Evolutionary conservation across 1,140 invertebrate genomes (phyloP).

Genomic region (Caenorhabditis inopinata): DNA sequence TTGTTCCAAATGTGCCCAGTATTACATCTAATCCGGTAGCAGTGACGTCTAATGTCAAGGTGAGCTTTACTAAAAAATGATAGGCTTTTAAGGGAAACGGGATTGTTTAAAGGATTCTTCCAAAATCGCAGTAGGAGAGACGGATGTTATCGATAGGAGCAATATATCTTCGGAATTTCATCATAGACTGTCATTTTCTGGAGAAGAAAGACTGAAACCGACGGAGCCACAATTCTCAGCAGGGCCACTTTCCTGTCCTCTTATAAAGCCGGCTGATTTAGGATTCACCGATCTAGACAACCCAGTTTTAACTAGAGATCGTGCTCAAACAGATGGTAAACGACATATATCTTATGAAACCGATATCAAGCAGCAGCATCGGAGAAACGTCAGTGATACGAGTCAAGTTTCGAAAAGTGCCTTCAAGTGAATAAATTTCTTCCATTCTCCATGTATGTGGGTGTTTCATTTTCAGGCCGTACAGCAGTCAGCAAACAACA

Average conservation of each 20-base stretch:
- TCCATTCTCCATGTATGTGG: background rate
- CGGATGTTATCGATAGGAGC: background rate
- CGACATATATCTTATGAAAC: background rate
- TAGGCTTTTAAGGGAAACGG: background rate
- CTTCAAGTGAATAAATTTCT: conserved; percentile 40
- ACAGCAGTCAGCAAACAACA: conserved; percentile 36
- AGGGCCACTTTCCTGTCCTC: conserved; percentile 17
- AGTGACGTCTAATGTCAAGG: background rate
- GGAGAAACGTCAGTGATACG: conserved; percentile 34
- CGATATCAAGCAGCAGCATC: background rate
- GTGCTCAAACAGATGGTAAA: conserved; percentile 38
- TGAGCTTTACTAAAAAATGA: background rate
- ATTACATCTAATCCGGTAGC: conserved; percentile 21
- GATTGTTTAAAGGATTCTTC: background rate
- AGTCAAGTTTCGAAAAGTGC: conserved; percentile 34
- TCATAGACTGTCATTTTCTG: background rate
- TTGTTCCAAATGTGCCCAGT: conserved; percentile 43
- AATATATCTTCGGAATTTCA: background rate
- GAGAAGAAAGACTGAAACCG: background rate
- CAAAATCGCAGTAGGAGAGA: background rate
- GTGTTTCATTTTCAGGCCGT: conserved; percentile 28
- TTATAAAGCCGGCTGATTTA: conserved; percentile 29
- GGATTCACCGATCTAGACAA: conserved; percentile 35
- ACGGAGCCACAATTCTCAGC: background rate
- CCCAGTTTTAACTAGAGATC: background rate